Base-by-base conservation (phyloP, 2,888 invertebrate genomes). In the Loripinus fragilis region DNA sequence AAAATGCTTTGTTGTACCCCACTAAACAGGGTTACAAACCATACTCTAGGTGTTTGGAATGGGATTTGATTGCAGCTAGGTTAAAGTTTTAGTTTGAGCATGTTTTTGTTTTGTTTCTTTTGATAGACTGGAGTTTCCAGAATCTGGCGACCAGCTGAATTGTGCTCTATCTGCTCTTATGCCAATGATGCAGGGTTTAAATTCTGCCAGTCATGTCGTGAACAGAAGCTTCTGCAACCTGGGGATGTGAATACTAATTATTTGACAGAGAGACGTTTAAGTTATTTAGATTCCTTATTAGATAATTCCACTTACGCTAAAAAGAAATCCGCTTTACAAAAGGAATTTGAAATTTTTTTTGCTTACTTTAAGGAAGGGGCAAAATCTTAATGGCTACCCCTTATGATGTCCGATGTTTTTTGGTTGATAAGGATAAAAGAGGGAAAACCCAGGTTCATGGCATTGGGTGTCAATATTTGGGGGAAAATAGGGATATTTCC, bases 11-110 rank as follows among this genome's bases (percentile, higher is more conserved):
- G 17, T 48, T 71, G 30, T 20, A 38, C 17, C 74, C 20, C 35
- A 8, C 52, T 8, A 0, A 60, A 25, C 23, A 45, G 71, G 30
- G 75, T 69, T 15, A 70, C 42, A 60, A 45, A 60, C 35, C 28
- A 25, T 73, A 73, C 30, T 30, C 25, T 25, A 50, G 50, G 23
- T 69, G 73, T 42, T 70, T 77, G 33, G 35, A 38, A 55, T 70
- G 72, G 42, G 42, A 66, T n/a, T 64, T 72, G n/a, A 25, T 50
- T 69, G 64, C 33, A 23, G 68, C 48, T 55, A 77, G 72, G 48
- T 8, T 77, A 20, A 60, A 5, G 20, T 60, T 60, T 60, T 33
- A 60, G 25, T 52, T 52, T 41, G 41, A 41, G 41, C 41, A 41
- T 41, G 41, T 33, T 12, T 60, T 33, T 1, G 8, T 8, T 3